Conservation (phyloP, 2,888 invertebrate species). For the Phragmatobia fuliginosa region DNA sequence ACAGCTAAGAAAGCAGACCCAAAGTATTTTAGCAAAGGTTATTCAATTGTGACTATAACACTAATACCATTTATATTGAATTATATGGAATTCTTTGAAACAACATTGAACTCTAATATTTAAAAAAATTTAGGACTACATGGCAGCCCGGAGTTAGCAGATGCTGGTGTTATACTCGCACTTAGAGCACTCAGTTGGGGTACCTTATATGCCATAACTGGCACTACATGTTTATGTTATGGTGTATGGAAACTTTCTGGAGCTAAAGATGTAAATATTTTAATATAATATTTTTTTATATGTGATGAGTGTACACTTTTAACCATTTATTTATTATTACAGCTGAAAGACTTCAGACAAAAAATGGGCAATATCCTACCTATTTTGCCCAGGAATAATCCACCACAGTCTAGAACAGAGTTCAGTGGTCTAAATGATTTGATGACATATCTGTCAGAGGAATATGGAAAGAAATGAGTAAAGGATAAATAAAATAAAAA, state of each 20-base stretch:
- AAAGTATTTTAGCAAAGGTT: constrained; percentile 91
- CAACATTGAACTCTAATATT: not conserved
- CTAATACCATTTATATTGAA: too few species aligned
- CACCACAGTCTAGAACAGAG: constrained; percentile 94
- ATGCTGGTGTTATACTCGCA: constrained; percentile 93
- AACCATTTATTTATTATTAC: constrained; percentile 43
- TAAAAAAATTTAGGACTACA: constrained; percentile 78
- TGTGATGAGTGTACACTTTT: not conserved
- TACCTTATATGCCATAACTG: constrained; percentile 94
- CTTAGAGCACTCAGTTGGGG: constrained; percentile 95
- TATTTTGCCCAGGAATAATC: constrained; percentile 91
- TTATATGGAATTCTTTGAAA: too few species aligned
- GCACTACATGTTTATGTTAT: constrained; percentile 93
- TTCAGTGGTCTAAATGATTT: constrained; percentile 95
- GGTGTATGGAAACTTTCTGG: constrained; percentile 96
- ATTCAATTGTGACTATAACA: not conserved
- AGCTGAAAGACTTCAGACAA: constrained; percentile 93
- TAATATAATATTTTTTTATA: not conserved
- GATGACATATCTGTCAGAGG: constrained; percentile 91
- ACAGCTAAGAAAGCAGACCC: constrained; percentile 93
- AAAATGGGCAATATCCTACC: constrained; percentile 94
- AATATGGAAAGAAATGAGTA: constrained; percentile 75
- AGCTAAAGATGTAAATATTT: constrained; percentile 89
- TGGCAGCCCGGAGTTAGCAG: constrained; percentile 88
- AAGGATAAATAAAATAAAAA: constrained; percentile 57